Evolutionary conservation across 2,113 vertebrate species (phyloP), one percentile per base, ranked within the genome.

Genomic region (Salvator merianae): DNA sequence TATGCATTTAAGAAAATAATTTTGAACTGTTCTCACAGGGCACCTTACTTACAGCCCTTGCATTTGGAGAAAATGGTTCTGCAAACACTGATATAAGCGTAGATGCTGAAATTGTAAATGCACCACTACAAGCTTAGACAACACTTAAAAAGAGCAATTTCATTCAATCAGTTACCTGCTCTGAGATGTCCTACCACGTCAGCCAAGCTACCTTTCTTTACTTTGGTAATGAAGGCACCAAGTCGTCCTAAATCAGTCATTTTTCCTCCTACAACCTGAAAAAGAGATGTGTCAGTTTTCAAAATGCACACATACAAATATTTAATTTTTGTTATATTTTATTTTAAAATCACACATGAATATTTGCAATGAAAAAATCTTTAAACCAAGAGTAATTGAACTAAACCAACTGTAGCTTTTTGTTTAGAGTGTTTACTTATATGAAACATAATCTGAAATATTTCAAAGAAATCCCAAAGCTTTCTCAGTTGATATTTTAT

Each of bases 161-260:
- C 16, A 63, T 16, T 79, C 16, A 65, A 24, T 30, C 24, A 72
- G n/a, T 93, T 96, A 99, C 99, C 99, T 97, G 99, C 98, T 96
- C 98, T 95, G 86, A 99, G 96, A 93, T 99, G 98, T 81, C 99
- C 99, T 73, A 99, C 98, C 50, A 99, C 97, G 93, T 99, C 99
- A 65, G 99, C 99, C 77, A 99, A 96, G 92, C 99, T 99, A 91
- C 99, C 99, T 95, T 99, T 99, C 96, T 99, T 99, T 82, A 99
- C 99, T 98, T 99, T 99, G 95, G 99, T 99, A 97, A 99, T 99
- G 94, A 99, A 99, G 95, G 99, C 99, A 94, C 98, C 98, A 26
- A 99, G 97, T 92, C 98, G 96, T 91, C 99, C 99, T 13, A 97
- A 95, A 91, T 97, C 97, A 43, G 98, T 99, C 95, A 99, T 98